Percentiles rank a stretch among this genome's conserved stretches.
phyloP scores from a whole-genome alignment of 2,888 invertebrate species.

The Drosophila kuntzei region DNA sequence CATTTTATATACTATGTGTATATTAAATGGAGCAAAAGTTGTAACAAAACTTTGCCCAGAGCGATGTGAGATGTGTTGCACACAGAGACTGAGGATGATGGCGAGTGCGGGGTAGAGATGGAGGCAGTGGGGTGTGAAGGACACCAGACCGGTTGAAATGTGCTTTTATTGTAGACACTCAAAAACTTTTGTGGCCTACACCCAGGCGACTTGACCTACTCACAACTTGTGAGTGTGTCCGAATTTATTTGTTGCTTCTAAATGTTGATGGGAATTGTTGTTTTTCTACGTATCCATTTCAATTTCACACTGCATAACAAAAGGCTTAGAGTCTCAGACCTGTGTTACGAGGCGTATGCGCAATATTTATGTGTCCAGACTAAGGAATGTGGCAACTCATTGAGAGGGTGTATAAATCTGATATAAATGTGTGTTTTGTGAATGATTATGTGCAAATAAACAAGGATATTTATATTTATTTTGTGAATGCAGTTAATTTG shows the following conservation, averaged over 20 bases:
- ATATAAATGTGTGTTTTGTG: not conserved
- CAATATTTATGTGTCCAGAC: constrained; percentile 18
- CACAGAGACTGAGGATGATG: not conserved
- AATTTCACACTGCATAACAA: constrained; percentile 22
- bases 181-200: constrained; percentile 63
- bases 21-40: constrained; percentile 74
- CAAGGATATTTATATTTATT: not conserved
- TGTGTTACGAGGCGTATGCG: constrained; percentile 28
- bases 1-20: constrained; percentile 49
- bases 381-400: not conserved
- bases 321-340: constrained; percentile 1
- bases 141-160: constrained; percentile 38
- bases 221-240: constrained; percentile 26
- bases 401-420: constrained; percentile 3
- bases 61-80: constrained; percentile 26
- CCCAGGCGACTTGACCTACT: constrained; percentile 71
- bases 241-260: constrained; percentile 41
- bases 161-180: constrained; percentile 53
- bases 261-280: constrained; percentile 18
- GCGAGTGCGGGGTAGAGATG: not conserved
- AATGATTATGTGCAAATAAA: not conserved
- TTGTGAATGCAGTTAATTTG: not conserved
- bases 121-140: constrained; percentile 37
- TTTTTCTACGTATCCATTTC: constrained; percentile 10
- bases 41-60: constrained; percentile 62